Conservation (phyloP, 2,888 invertebrate species). For the Brachyptera risi region DNA sequence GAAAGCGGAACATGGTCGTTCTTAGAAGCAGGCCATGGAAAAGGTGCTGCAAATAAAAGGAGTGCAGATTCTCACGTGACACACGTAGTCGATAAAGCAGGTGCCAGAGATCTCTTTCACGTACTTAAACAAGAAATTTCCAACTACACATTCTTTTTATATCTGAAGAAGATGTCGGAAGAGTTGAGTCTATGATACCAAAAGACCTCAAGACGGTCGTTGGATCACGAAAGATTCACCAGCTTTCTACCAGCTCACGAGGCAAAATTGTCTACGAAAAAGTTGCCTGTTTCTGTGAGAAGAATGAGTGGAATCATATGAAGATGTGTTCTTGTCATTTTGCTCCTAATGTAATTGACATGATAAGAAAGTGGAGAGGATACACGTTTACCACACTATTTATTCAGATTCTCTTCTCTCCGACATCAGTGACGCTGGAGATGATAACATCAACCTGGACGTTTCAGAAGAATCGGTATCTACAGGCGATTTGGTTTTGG, state of each 20-base stretch:
- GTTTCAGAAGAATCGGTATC: no score
- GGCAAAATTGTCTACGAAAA: neutral
- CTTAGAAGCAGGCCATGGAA: slow-evolving; percentile 19
- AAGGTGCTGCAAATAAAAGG: slow-evolving; percentile 20
- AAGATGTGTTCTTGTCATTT: neutral
- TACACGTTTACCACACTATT: no score
- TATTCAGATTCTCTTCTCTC: no score
- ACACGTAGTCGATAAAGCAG: slow-evolving; percentile 2
- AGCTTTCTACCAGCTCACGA: neutral
- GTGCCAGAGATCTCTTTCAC: neutral
- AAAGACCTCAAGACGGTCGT: neutral
- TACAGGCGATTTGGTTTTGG: no score
- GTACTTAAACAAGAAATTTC: neutral
- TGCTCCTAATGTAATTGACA: no score
- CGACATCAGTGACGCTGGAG: no score
- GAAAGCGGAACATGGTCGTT: slow-evolving; percentile 12
- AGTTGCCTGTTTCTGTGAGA: neutral
- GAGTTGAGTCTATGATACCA: neutral
- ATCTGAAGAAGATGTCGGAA: neutral
- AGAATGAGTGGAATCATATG: neutral
- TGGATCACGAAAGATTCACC: neutral
- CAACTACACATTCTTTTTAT: neutral
- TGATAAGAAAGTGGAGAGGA: no score
- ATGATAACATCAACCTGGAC: no score
- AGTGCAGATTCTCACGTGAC: neutral